Conservation (phyloP, 2,888 invertebrate genomes). For the Stictocephala bisonia region DNA sequence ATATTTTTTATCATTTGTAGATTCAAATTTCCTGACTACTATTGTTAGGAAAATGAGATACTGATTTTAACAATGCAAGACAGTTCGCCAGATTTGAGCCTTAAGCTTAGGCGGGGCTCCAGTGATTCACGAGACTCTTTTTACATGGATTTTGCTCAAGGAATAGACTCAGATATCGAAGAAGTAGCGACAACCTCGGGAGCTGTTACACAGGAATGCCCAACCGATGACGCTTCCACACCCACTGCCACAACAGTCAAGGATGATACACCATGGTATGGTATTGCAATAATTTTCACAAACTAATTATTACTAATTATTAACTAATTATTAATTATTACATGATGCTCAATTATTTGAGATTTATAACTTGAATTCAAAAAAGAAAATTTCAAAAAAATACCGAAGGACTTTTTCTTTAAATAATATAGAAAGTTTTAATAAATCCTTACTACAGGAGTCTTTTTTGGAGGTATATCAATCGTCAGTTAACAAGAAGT, state of each 20-base stretch:
- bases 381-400: too few relatives aligned
- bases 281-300: slow-evolving; percentile 9
- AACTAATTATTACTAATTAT: too few relatives aligned
- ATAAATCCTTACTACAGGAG: too few relatives aligned
- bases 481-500: too few relatives aligned
- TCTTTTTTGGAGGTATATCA: too few relatives aligned
- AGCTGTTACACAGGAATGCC: slow-evolving; percentile 50
- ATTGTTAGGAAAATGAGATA: neutral
- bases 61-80: slow-evolving; percentile 68
- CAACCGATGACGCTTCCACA: slow-evolving; percentile 55
- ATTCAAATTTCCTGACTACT: too few relatives aligned
- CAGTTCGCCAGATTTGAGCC: slow-evolving; percentile 87
- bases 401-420: too few relatives aligned
- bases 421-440: too few relatives aligned
- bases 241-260: slow-evolving; percentile 56
- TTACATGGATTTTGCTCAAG: slow-evolving; percentile 90
- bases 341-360: too few relatives aligned
- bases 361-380: too few relatives aligned
- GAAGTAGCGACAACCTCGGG: slow-evolving; percentile 76
- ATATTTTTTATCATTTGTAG: neutral
- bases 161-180: slow-evolving; percentile 90
- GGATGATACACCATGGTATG: slow-evolving; percentile 54
- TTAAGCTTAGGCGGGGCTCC: slow-evolving; percentile 85
- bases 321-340: too few relatives aligned
- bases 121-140: slow-evolving; percentile 90